Evolutionary conservation across 2,797 vertebrate genomes (phyloP), one percentile per base, ranked within the genome.

Genomic region (Chanos chanos): DNA sequence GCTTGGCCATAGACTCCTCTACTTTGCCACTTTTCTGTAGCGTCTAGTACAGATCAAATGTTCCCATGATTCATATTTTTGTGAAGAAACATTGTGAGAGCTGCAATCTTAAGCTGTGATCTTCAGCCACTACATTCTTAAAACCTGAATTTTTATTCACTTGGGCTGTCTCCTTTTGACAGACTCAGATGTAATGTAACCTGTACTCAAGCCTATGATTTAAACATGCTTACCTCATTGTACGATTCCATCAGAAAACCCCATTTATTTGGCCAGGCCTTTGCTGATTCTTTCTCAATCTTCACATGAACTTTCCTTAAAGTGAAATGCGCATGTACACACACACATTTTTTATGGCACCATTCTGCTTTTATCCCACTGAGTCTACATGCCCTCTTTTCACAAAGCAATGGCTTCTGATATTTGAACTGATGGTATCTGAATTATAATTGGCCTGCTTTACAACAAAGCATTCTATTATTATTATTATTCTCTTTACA

Each of bases 231-330:
- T 49, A 90, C 89, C 89, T 91, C 71, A 1, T 85, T 51, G 0
- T 65, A 12, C 4, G 83, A 54, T 0, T 77, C 81, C 15, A 75
- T 74, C 70, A 92, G 59, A 66, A 89, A 92, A 4, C 89, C 91
- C 90, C 91, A 92, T 2, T 79, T 89, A 0, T 77, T 64, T 5
- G 81, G 58, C 91, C 91, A 92, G 54, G 62, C 83, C 25, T 65
- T 78, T 25, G 77, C 77, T 2, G 84, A 76, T 3, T 87, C 80
- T 0, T 1, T 1, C 63, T 92, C 91, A 0, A 10, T 71, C 58
- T 77, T 75, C 40, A 90, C 0, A 0, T 47, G 71, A 1, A 68
- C 70, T 73, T 80, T 90, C 91, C 91, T 92, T 70, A 44, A 81
- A 74, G 7, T 13, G 13, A 39, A 43, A 25, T 36, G 49, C 24